These are phyloP conservation scores for Drosophila imparisetae DNA, from an alignment of 2,888 invertebrate genomes.

Conservation along the genomic window DNA sequence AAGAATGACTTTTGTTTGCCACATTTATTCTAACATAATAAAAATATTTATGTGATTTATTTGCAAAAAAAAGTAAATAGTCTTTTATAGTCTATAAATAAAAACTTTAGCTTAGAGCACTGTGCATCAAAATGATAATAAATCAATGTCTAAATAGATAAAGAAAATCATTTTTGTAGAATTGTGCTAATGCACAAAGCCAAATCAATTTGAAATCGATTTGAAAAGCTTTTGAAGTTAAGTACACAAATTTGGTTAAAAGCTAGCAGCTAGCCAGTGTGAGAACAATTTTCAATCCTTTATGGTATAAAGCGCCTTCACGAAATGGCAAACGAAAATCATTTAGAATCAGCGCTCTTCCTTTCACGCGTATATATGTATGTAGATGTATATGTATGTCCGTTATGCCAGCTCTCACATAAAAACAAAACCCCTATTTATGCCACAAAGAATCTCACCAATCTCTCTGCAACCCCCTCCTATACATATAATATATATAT, in stretches of 20 bases:
- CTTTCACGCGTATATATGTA: constrained; percentile 1
- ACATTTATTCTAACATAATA: not conserved
- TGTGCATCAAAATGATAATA: not conserved
- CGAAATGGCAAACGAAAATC: constrained; percentile 55
- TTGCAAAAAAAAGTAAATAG: not conserved
- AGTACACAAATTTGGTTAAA: not conserved
- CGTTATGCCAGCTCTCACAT: constrained; percentile 16
- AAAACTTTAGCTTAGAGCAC: not conserved
- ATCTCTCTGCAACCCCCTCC: constrained; percentile 17
- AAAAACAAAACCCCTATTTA: constrained; percentile 38
- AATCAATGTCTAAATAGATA: not conserved
- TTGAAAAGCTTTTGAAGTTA: not conserved
- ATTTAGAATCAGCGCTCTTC: constrained; percentile 41
- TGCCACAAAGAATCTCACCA: constrained; percentile 42
- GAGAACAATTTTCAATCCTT: constrained; percentile 30
- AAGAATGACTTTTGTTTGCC: not conserved
- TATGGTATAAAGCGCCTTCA: constrained; percentile 35
- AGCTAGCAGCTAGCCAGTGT: constrained; percentile 14
- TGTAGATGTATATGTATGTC: constrained; percentile 1
- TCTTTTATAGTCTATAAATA: not conserved
- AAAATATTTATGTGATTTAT: not conserved
- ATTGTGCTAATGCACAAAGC: not conserved
- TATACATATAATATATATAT: constrained; percentile 19
- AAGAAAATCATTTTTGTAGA: not conserved
- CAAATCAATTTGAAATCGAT: constrained; percentile 7